Evolutionary conservation across 1,140 invertebrate species (phyloP).

Genomic region (Archegozetes longisetosus): DNA sequence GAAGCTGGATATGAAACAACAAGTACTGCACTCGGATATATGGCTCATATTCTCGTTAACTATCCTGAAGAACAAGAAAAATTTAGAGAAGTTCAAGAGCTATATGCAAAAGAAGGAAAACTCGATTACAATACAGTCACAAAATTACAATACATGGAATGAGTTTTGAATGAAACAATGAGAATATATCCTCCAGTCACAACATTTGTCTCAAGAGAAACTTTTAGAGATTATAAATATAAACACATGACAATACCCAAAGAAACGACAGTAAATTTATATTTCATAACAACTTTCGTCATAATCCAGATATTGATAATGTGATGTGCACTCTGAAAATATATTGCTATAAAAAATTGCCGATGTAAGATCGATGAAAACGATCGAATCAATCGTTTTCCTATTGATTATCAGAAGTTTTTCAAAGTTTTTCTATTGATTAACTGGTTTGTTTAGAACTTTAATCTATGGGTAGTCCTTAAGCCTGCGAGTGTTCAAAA

Average conservation of each 20-base stretch:
- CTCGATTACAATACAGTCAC: conserved; percentile 22
- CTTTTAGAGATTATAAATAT: conserved; percentile 17
- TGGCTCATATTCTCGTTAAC: conserved; percentile 28
- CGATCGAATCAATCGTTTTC: too few relatives aligned
- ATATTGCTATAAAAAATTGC: too few relatives aligned
- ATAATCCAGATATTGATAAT: too few relatives aligned
- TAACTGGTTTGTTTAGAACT: too few relatives aligned
- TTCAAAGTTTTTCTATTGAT: too few relatives aligned
- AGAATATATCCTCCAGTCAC: conserved; percentile 30
- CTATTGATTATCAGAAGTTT: too few relatives aligned
- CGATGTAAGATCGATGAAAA: too few relatives aligned
- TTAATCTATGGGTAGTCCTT: too few relatives aligned
- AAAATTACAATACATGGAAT: conserved; percentile 29
- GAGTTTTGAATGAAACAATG: conserved; percentile 29
- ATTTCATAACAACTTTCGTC: too few relatives aligned
- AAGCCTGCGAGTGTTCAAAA: too few relatives aligned
- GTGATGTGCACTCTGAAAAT: too few relatives aligned
- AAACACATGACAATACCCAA: conserved; percentile 31
- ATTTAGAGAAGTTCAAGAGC: conserved; percentile 26
- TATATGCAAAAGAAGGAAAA: conserved; percentile 12
- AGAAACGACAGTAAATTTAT: conserved; percentile 24
- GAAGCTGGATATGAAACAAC: conserved; percentile 34
- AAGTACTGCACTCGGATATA: conserved; percentile 28
- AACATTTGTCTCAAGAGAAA: conserved; percentile 23
- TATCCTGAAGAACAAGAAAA: conserved; percentile 31